Evolutionary conservation across 53 echinoderm and acorn worm genomes (phyloP), one percentile per base, ranked within the genome.

Genomic region (Echinometra lucunter): DNA sequence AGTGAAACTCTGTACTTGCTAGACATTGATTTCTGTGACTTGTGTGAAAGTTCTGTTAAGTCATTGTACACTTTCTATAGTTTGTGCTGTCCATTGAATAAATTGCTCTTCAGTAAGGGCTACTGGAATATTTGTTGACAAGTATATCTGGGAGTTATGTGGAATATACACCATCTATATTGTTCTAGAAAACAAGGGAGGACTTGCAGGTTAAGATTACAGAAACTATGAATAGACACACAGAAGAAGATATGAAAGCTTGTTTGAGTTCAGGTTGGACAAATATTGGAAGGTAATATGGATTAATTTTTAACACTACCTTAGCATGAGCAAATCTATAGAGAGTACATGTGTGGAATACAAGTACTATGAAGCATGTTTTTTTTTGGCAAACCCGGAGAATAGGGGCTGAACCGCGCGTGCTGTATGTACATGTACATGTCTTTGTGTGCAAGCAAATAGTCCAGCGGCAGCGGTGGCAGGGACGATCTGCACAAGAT

Each of bases 201-300:
- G 69, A 66, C 25, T 67, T 91, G 35, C 4, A 37, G 92, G 37
- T 94, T 94, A 13, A 74, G 37, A 28, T 32, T 18, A 37, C 25
- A 28, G 93, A 92, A 78, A 56, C 94, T 8, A 94, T 94, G 94
- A 94, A 94, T 83, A 94, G 85, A 28, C 66, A 83, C 60, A 94
- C 94, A 40, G 94, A 83, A 21, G 94, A 94, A 45, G 94, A 94
- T 67, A 83, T 94, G 94, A 85, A 63, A 40, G 44, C n/a, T 4
- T 94, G 94, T 83, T 58, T 94, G n/a, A 27, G 30, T 63, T 94
- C 85, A 56, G 94, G 21, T 82, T 94, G 58, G 85, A 94, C 27
- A 83, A 58, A 28, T 94, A 27, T 67, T 85, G 42, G 87, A 55
- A 85, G 94, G 94, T 94, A 94, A 23, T 58, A 69, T 47, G 38